phyloP scores from a whole-genome alignment of 2,113 vertebrate genomes.

The Dryoscopus gambensis region DNA sequence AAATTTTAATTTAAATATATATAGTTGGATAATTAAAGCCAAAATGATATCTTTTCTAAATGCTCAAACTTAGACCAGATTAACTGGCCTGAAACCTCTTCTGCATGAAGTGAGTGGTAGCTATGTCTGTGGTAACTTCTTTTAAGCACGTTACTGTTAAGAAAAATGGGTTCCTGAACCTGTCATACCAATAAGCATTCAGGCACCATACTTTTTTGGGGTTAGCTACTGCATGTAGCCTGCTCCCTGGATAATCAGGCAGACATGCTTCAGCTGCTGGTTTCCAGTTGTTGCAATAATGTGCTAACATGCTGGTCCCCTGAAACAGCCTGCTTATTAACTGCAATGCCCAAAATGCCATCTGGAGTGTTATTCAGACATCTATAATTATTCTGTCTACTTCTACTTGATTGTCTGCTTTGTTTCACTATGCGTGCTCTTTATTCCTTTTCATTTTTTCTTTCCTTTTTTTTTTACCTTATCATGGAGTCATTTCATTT shows the following conservation, averaged over 20 bases:
- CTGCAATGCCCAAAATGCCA: slow-evolving; percentile 25
- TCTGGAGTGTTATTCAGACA: slow-evolving; percentile 16
- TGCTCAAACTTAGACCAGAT: background rate
- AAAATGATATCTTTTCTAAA: background rate
- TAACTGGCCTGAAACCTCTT: background rate
- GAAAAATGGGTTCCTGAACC: background rate
- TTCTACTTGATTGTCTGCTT: slow-evolving; percentile 6
- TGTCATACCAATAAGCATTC: background rate
- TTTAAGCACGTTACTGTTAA: background rate
- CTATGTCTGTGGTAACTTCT: background rate
- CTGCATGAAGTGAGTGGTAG: background rate
- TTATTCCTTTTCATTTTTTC: background rate
- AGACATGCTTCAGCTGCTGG: slow-evolving; percentile 7
- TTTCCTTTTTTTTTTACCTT: background rate
- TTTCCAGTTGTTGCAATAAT: slow-evolving; percentile 23
- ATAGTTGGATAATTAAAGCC: background rate
- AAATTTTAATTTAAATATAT: background rate
- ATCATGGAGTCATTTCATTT: background rate
- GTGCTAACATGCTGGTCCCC: slow-evolving; percentile 11
- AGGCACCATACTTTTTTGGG: background rate
- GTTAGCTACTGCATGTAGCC: background rate
- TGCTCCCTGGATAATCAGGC: background rate
- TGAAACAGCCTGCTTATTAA: slow-evolving; percentile 37
- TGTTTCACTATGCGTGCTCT: background rate
- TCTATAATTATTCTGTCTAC: slow-evolving; percentile 26